A percentile compares a stretch with the other conserved stretches of the same genome.
Conservation (phyloP, 2,797 vertebrate genomes). For the Tachyglossus aculeatus region DNA sequence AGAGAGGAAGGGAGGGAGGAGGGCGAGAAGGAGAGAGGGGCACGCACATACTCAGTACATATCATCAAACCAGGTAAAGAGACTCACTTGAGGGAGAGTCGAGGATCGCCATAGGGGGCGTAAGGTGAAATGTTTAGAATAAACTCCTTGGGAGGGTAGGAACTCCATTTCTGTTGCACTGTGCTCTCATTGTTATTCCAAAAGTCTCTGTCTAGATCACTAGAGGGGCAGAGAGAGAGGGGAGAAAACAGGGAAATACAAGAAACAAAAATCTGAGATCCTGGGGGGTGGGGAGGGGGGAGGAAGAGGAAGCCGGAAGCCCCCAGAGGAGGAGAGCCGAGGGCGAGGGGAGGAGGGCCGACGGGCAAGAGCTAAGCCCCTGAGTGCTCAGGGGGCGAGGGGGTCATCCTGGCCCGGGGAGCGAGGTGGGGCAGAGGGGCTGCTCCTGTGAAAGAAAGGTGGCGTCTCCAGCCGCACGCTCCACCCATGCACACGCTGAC, state of each 20-base stretch:
- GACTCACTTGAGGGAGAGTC: slow-evolving; percentile 99
- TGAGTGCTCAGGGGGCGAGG: background rate
- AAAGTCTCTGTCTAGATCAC: slow-evolving; percentile 99
- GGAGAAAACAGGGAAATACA: slow-evolving; percentile 89
- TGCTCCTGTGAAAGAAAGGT: slow-evolving; percentile 53
- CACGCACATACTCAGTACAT: slow-evolving; percentile 73
- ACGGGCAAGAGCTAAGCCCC: too few species aligned
- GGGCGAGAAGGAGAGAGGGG: slow-evolving; percentile 52
- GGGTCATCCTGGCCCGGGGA: slow-evolving; percentile 41
- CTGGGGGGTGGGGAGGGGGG: slow-evolving; percentile 50
- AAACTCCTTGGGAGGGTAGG: slow-evolving; percentile 99
- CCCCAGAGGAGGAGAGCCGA: slow-evolving; percentile 34
- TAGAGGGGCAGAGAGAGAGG: slow-evolving; percentile 92
- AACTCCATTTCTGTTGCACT: slow-evolving; percentile 99
- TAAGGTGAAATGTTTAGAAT: slow-evolving; percentile 99
- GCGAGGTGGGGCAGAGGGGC: slow-evolving; percentile 5
- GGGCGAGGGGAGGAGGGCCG: slow-evolving; percentile 24
- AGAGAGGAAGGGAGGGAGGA: slow-evolving; percentile 72
- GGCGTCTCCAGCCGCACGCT: background rate
- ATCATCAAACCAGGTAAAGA: slow-evolving; percentile 80
- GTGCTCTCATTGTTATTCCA: slow-evolving; percentile 99
- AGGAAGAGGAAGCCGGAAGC: slow-evolving; percentile 10
- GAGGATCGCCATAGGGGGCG: slow-evolving; percentile 97
- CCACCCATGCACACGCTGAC: background rate
- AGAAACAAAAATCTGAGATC: slow-evolving; percentile 71